Percentiles rank a stretch among this genome's conserved stretches.
Conservation (phyloP, 2,888 invertebrate species). For the Drosophila multiciliata region DNA sequence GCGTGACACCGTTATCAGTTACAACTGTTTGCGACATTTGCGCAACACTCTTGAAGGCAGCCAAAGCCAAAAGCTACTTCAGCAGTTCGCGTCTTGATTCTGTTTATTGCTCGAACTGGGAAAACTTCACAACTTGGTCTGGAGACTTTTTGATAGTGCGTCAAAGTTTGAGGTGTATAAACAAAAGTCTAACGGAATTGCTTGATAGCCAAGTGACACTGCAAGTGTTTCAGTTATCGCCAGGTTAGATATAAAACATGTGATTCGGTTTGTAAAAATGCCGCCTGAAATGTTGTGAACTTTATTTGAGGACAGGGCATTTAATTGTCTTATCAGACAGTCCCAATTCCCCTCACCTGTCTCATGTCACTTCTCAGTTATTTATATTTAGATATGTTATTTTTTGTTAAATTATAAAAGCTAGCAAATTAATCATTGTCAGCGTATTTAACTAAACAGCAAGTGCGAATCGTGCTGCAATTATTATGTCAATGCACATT, state of each 20-base stretch:
- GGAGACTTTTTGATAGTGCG: constrained; percentile 24
- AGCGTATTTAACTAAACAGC: constrained; percentile 6
- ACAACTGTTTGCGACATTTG: constrained; percentile 48
- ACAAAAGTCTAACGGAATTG: background rate
- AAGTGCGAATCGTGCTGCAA: constrained; percentile 8
- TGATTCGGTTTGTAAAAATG: constrained; percentile 4
- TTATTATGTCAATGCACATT: background rate
- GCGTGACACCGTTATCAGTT: constrained; percentile 53
- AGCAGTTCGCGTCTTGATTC: constrained; percentile 26
- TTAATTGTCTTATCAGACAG: constrained; percentile 24
- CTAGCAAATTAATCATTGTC: constrained; percentile 1
- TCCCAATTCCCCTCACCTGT: background rate
- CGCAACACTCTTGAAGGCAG: constrained; percentile 53
- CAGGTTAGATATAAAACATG: constrained; percentile 6
- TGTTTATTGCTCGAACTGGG: constrained; percentile 29
- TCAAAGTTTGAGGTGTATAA: background rate
- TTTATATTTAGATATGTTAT: background rate
- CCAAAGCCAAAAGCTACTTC: constrained; percentile 40
- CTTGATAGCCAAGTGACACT: background rate
- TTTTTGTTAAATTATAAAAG: background rate
- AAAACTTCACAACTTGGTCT: constrained; percentile 16
- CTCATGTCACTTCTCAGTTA: background rate
- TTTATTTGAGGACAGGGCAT: background rate
- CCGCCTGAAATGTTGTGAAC: constrained; percentile 4
- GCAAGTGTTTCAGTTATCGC: constrained; percentile 21